These are phyloP conservation scores for Spermophilus dauricus DNA, from an alignment of 2,113 vertebrate genomes.

Conservation along the genomic window DNA sequence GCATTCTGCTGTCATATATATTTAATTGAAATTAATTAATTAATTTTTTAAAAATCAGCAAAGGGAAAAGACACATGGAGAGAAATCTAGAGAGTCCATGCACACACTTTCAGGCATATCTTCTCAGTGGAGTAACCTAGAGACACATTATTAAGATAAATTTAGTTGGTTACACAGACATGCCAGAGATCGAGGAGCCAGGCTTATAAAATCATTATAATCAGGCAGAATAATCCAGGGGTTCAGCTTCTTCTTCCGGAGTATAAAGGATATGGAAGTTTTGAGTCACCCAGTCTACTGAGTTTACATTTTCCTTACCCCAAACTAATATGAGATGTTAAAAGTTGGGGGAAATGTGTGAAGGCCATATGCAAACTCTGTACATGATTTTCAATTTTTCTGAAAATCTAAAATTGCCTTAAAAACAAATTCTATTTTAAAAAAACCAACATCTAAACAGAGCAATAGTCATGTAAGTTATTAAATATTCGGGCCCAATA, in stretches of 20 bases:
- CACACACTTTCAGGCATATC: neutral
- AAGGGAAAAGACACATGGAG: neutral
- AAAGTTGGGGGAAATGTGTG: neutral
- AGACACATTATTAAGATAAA: neutral
- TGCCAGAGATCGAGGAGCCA: neutral
- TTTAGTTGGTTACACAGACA: neutral
- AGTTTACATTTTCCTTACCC: neutral
- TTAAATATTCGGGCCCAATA: slow-evolving; percentile 13
- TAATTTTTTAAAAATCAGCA: neutral
- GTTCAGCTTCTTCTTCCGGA: neutral
- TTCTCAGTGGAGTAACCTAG: neutral
- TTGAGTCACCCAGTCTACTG: neutral
- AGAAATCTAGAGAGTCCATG: neutral
- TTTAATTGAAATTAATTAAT: no score
- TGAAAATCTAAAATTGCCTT: neutral
- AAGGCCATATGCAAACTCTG: neutral
- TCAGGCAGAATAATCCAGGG: neutral
- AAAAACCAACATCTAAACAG: slow-evolving; percentile 53
- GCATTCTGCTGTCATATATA: no score
- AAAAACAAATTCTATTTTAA: neutral
- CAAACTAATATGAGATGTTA: neutral
- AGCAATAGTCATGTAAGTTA: slow-evolving; percentile 63
- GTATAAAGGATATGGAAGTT: neutral
- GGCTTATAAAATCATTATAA: neutral
- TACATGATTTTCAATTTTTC: neutral